Evolutionary conservation across 1,140 invertebrate genomes (phyloP).

Genomic region (Drosophila arizonae): DNA sequence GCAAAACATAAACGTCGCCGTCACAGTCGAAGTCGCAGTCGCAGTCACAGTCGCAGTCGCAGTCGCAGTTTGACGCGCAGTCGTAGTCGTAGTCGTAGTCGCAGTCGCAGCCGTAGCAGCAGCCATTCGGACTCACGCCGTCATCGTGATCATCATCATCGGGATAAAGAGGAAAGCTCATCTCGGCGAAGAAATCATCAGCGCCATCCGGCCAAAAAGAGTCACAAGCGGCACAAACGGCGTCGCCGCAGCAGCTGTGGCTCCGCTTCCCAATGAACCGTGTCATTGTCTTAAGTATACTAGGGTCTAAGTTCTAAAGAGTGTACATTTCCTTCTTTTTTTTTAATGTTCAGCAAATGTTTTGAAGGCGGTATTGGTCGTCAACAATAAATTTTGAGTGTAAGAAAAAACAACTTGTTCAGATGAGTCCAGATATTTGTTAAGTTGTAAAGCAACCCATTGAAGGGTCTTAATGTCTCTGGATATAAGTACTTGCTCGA

Average conservation of each 20-base stretch:
- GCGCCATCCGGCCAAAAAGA: slow-evolving; percentile 53
- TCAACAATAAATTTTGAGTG: slow-evolving; percentile 3
- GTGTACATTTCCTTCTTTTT: slow-evolving; percentile 27
- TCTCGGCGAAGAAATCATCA: slow-evolving; percentile 21
- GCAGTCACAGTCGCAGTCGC: neutral
- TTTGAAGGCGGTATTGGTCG: slow-evolving; percentile 5
- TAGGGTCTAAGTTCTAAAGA: slow-evolving; percentile 26
- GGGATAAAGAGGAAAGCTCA: slow-evolving; percentile 17
- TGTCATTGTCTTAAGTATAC: slow-evolving; percentile 13
- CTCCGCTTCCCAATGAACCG: slow-evolving; percentile 37
- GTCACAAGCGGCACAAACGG: slow-evolving; percentile 65
- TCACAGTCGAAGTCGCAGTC: slow-evolving; percentile 25
- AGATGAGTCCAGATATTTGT: too few species aligned
- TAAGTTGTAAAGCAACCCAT: too few species aligned
- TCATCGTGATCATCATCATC: slow-evolving; percentile 38
- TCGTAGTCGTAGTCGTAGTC: slow-evolving; percentile 28
- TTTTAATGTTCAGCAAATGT: slow-evolving; percentile 27
- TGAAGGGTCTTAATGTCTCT: too few species aligned
- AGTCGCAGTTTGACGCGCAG: neutral
- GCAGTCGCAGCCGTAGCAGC: slow-evolving; percentile 1
- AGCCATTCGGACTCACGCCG: slow-evolving; percentile 35
- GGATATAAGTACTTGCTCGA: too few species aligned
- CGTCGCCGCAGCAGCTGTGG: slow-evolving; percentile 55
- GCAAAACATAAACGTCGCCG: slow-evolving; percentile 20
- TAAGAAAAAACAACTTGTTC: neutral